A percentile compares a stretch with the other conserved stretches of the same genome.
Conservation (phyloP, 2,797 vertebrate genomes). For the Mareca penelope region DNA sequence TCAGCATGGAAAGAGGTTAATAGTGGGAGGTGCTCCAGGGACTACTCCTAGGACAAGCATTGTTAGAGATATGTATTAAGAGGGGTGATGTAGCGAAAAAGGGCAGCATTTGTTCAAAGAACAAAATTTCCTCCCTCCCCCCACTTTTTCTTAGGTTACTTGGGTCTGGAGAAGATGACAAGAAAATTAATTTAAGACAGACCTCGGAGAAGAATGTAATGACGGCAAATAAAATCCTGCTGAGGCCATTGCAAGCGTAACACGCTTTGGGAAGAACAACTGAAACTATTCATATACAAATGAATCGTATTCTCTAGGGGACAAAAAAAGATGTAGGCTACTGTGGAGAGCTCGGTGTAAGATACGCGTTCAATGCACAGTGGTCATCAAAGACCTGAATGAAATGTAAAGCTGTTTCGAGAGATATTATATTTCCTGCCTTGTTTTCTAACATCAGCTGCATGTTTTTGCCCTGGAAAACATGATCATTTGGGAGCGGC, state of each 20-base stretch:
- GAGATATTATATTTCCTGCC: not conserved
- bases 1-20: slow-evolving; percentile 38
- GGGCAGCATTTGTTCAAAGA: not conserved
- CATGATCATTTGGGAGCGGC: not conserved
- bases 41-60: not conserved
- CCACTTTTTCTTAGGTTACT: not conserved
- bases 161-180: not conserved
- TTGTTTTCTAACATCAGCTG: slow-evolving; percentile 1
- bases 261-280: not conserved
- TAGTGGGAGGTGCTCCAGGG: slow-evolving; percentile 35
- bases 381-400: slow-evolving; percentile 2
- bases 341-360: not conserved
- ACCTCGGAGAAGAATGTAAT: not conserved
- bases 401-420: not conserved
- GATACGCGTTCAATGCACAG: not conserved
- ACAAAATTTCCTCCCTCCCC: not conserved
- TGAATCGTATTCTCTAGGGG: not conserved
- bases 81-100: not conserved
- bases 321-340: not conserved
- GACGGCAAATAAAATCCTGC: not conserved
- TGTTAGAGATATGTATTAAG: not conserved
- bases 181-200: slow-evolving; percentile 6
- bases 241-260: not conserved
- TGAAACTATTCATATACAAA: slow-evolving; percentile 14
- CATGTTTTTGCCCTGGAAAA: not conserved